Conservation (phyloP, 1,140 invertebrate genomes). For the Halesus radiatus region DNA sequence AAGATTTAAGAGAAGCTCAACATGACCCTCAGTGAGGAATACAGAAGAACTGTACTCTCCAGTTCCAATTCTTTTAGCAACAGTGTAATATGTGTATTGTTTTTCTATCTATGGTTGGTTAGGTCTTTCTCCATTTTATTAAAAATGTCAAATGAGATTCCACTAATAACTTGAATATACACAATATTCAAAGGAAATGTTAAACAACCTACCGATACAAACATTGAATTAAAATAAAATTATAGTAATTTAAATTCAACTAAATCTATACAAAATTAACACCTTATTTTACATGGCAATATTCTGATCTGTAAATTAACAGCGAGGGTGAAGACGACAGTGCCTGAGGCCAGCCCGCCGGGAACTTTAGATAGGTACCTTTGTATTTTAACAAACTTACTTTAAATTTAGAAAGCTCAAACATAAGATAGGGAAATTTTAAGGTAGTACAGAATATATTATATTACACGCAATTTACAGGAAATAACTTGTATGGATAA, state of each 20-base stretch:
- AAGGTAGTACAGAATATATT: neutral
- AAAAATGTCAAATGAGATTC: constrained; percentile 7
- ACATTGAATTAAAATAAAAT: constrained; percentile 7
- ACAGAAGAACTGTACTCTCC: no score
- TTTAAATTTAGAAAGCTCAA: no score
- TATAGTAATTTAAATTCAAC: constrained; percentile 1
- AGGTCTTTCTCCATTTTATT: neutral
- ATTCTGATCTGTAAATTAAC: constrained; percentile 9
- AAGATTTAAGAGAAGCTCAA: no score
- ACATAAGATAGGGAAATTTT: neutral
- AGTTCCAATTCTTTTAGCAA: no score
- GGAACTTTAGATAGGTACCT: no score
- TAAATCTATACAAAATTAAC: constrained; percentile 23
- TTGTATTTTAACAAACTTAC: no score
- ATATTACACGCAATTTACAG: constrained; percentile 16
- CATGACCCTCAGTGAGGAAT: no score
- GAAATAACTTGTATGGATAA: neutral
- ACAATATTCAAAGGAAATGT: neutral
- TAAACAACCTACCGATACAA: neutral
- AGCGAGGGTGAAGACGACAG: neutral
- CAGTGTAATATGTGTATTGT: no score
- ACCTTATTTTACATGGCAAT: constrained; percentile 36
- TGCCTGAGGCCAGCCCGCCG: neutral
- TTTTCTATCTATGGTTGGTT: no score
- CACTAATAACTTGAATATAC: neutral